Evolutionary conservation across 2,888 invertebrate genomes (phyloP).

Genomic region (Dryobotodes eremita): DNA sequence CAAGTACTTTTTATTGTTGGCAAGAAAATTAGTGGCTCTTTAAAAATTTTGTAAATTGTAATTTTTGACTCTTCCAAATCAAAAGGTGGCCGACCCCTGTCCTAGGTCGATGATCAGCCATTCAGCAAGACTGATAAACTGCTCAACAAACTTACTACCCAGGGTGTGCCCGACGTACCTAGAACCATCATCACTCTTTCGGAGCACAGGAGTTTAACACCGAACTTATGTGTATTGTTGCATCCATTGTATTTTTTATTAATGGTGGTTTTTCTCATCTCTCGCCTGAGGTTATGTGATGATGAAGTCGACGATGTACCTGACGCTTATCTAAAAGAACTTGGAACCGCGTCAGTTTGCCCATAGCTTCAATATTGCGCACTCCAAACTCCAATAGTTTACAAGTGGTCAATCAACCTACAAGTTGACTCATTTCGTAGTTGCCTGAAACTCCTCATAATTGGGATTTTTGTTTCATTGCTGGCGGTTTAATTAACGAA

Average conservation of each 20-base stretch:
- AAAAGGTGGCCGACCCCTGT: too few species aligned
- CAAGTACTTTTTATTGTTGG: too few species aligned
- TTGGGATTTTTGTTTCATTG: constrained; percentile 45
- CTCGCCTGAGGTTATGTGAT: background rate
- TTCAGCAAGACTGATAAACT: background rate
- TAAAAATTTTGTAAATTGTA: too few species aligned
- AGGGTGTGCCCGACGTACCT: background rate
- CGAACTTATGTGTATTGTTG: background rate
- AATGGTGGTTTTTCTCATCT: background rate
- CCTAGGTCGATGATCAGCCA: background rate
- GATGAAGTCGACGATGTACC: background rate
- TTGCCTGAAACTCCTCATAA: constrained; percentile 18
- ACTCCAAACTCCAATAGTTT: constrained; percentile 14
- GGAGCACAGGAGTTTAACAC: background rate
- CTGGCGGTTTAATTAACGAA: constrained; percentile 37
- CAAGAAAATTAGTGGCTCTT: too few species aligned
- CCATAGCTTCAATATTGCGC: background rate
- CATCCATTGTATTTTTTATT: background rate
- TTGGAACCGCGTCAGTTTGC: constrained; percentile 6
- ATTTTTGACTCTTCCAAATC: too few species aligned
- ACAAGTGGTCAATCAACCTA: constrained; percentile 19
- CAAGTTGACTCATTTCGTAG: constrained; percentile 38
- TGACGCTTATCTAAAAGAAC: background rate
- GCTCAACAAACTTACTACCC: background rate
- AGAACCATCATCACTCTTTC: background rate